phyloP scores from a whole-genome alignment of 2,113 vertebrate species.

The Rhinogobius similis region DNA sequence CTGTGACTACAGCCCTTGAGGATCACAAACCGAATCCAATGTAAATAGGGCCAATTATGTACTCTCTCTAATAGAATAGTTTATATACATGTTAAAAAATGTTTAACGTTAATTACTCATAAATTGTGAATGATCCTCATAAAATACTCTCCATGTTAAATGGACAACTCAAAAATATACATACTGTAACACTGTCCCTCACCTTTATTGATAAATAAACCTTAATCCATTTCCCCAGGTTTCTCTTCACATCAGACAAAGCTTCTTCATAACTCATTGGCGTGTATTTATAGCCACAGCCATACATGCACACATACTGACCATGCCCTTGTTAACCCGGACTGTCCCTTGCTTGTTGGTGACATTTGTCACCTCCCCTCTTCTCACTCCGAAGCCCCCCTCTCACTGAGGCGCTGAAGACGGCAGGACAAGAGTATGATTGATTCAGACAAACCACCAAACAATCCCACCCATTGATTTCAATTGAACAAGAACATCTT shows the following conservation, averaged over 20 bases:
- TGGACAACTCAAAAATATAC: too few species aligned
- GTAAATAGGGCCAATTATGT: too few species aligned
- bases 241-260: neutral
- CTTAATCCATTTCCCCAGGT: neutral
- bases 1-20: too few species aligned
- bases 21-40: too few species aligned
- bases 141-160: too few species aligned
- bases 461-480: slow-evolving; percentile 76
- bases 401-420: slow-evolving; percentile 31
- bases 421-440: slow-evolving; percentile 73
- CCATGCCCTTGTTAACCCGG: slow-evolving; percentile 42
- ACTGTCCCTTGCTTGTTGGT: slow-evolving; percentile 14
- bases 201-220: too few species aligned
- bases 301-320: slow-evolving; percentile 15
- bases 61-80: neutral
- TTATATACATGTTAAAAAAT: too few species aligned
- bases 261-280: neutral
- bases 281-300: slow-evolving; percentile 10
- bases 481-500: slow-evolving; percentile 50
- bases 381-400: slow-evolving; percentile 26
- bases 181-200: too few species aligned
- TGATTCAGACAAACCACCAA: slow-evolving; percentile 67
- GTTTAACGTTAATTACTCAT: too few species aligned
- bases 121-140: too few species aligned
- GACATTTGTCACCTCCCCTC: slow-evolving; percentile 55